Percentiles rank a stretch among this genome's conserved stretches.
Conservation (phyloP, 2,797 vertebrate species). For the Rhinella marina region DNA sequence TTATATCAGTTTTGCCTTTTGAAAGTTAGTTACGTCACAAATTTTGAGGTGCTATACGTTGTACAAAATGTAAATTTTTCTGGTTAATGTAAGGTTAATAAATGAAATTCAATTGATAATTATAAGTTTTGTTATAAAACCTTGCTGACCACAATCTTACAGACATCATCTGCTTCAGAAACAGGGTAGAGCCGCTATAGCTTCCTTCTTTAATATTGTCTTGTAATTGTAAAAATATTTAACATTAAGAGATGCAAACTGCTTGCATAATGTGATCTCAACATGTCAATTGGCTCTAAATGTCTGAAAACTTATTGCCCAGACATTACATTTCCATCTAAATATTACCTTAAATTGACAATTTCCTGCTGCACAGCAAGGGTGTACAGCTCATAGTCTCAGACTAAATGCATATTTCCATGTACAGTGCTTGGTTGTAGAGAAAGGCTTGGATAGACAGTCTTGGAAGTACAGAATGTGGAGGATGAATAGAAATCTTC, state of each 20-base stretch:
- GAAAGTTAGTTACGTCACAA: not conserved
- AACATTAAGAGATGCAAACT: conserved; percentile 16
- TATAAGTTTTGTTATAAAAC: no score
- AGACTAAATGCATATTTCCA: not conserved
- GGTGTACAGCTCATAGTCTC: not conserved
- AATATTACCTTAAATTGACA: conserved; percentile 21
- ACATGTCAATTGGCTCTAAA: conserved; percentile 5
- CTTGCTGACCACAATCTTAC: not conserved
- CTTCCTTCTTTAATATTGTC: not conserved
- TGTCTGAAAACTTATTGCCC: conserved; percentile 5
- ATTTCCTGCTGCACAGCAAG: conserved; percentile 22
- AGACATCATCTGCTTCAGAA: not conserved
- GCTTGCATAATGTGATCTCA: conserved; percentile 17
- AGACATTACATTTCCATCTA: conserved; percentile 30
- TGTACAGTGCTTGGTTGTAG: not conserved
- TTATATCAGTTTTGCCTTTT: not conserved
- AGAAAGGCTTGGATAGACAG: not conserved
- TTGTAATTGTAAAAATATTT: conserved; percentile 12
- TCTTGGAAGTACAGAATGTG: not conserved
- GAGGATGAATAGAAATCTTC: not conserved
- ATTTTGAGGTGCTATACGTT: not conserved
- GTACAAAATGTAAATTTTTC: no score
- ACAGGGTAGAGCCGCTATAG: not conserved
- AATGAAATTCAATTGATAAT: not conserved
- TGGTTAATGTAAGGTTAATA: not conserved